Base-by-base conservation (phyloP, 2,797 vertebrate species). In the Hapalemur alaotrensis region DNA sequence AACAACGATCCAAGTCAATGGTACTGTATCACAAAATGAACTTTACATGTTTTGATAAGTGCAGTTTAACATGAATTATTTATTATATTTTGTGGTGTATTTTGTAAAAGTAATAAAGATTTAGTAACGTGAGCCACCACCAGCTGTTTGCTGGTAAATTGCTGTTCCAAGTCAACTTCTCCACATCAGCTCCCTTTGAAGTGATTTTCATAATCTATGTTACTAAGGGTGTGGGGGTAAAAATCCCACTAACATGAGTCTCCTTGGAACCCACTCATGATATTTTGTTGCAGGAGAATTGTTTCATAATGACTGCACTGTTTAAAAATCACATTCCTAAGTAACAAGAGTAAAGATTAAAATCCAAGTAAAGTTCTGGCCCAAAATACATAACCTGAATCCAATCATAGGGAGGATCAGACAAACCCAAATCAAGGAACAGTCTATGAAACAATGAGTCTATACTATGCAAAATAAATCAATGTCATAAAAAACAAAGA, bases 21-120 rank as follows among this genome's bases (percentile, higher is more conserved):
- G 38, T n/a, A 30, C 43, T 73, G 7, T 69, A 89, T 97, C 89
- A 83, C 80, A 87, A 92, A 96, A 95, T 91, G 91, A 97, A 97
- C 88, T 96, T 96, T 85, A 67, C 91, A 78, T 94, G 75, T 95
- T 97, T 95, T 89, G 69, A 48, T 96, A 90, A 96, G 85, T 92
- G 70, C 78, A 95, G 67, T 78, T 81, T 87, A 82, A 91, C 89
- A 75, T 96, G 85, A 93, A 95, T 96, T 97, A 91, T 96, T 96
- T 96, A 95, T 97, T 92, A 63, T 61, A 78, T 50, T 76, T 91
- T 89, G 85, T 91, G 78, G 75, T 92, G 14, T 81, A 23, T 97
- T 98, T 97, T 92, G 79, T 95, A 93, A 96, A 96, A 97, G 81
- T 87, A 89, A 97, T 91, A 67, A 96, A 97, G 95, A 97, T 94